phyloP scores from a whole-genome alignment of 2,113 vertebrate species.

The Neodon shergylaensis region DNA sequence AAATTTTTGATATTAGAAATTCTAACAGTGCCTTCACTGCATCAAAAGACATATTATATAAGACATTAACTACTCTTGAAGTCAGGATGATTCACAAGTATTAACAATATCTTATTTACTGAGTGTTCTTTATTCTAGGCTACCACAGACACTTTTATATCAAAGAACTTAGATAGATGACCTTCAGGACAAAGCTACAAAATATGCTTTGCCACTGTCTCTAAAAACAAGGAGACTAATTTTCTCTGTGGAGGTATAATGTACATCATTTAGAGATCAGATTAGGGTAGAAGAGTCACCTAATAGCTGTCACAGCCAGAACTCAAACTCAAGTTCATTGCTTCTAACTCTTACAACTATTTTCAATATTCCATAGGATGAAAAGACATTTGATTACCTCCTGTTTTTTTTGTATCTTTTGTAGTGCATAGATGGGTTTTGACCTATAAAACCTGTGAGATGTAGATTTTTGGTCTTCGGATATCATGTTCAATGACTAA shows the following conservation, averaged over 20 bases:
- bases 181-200: neutral
- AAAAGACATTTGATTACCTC: neutral
- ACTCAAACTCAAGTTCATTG: neutral
- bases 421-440: neutral
- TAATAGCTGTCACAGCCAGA: neutral
- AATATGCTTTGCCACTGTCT: neutral
- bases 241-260: neutral
- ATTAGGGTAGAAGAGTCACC: neutral
- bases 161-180: neutral
- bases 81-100: neutral
- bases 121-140: neutral
- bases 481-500: neutral
- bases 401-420: neutral
- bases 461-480: neutral
- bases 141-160: neutral
- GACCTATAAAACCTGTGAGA: neutral
- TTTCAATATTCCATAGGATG: neutral
- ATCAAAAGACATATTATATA: neutral
- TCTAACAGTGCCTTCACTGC: neutral
- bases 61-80: neutral
- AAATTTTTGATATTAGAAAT: conserved; percentile 27
- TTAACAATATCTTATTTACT: neutral
- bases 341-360: neutral
- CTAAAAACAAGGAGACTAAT: neutral
- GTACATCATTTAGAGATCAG: neutral